A percentile compares a stretch with the other conserved stretches of the same genome.
Evolutionary conservation across 2,888 invertebrate species (phyloP).

Genomic region (Apamea sordens): DNA sequence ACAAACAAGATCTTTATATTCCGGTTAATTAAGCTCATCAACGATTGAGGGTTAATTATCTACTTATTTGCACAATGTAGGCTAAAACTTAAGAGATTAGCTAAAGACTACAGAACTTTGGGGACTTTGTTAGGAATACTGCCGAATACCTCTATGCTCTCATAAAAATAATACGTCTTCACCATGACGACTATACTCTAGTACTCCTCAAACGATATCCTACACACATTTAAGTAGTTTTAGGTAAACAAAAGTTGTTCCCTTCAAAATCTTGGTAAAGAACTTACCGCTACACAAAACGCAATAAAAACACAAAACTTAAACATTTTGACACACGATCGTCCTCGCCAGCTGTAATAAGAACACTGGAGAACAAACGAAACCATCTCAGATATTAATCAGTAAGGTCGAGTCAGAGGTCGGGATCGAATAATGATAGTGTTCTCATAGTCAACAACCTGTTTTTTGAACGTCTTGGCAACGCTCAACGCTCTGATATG

Average conservation of each 20-base stretch:
- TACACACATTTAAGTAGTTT: not conserved
- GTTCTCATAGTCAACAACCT: conserved; percentile 21
- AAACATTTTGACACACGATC: conserved; percentile 44
- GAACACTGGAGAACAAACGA: conserved; percentile 36
- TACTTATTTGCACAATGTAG: not conserved
- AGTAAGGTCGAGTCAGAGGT: conserved; percentile 47
- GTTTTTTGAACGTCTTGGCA: conserved; percentile 19
- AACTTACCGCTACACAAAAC: conserved; percentile 44
- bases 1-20: not conserved
- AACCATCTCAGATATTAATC: conserved; percentile 24
- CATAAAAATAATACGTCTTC: not conserved
- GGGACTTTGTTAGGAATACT: not conserved
- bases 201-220: not conserved
- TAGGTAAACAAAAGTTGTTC: not conserved
- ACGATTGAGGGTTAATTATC: not conserved
- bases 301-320: conserved; percentile 44
- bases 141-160: not conserved
- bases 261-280: not conserved
- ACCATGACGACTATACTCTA: not conserved
- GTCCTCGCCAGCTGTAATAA: conserved; percentile 1
- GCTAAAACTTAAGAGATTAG: not conserved
- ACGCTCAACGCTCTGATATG: conserved; percentile 8
- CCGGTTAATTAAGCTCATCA: not conserved
- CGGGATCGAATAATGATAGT: conserved; percentile 19
- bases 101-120: not conserved